Conservation (phyloP, 1,140 invertebrate species). For the Trachymyrmex septentrionalis region DNA sequence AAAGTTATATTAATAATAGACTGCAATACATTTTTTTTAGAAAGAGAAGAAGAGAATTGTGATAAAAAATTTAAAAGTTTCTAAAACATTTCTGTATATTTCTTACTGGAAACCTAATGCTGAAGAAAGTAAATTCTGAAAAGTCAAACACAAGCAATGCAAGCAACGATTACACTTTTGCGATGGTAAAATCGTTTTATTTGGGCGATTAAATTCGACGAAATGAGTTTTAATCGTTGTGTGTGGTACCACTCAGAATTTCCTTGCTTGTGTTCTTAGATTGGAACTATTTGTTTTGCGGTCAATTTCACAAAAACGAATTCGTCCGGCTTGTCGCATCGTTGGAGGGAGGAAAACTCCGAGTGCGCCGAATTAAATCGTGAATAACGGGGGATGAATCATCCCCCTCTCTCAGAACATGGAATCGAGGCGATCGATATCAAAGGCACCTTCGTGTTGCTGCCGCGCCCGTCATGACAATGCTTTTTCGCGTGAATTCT, state of each 20-base stretch:
- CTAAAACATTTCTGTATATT: background rate
- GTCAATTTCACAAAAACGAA: background rate
- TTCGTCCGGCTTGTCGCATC: background rate
- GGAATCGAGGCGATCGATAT: conserved; percentile 74
- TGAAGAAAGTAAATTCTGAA: background rate
- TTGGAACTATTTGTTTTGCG: background rate
- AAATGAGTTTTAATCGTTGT: background rate
- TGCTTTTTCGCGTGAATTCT: conserved; percentile 21
- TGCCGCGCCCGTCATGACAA: background rate
- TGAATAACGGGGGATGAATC: conserved; percentile 74
- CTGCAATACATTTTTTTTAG: background rate
- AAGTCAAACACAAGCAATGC: background rate
- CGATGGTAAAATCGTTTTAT: conserved; percentile 26
- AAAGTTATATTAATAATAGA: background rate
- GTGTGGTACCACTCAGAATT: too few species aligned
- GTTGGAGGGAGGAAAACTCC: background rate
- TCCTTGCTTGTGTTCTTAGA: background rate
- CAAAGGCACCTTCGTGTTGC: conserved; percentile 7
- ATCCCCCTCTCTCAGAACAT: conserved; percentile 60
- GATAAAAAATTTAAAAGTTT: background rate
- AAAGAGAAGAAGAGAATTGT: background rate
- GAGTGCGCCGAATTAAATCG: conserved; percentile 22
- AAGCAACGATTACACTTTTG: background rate
- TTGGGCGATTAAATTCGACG: conserved; percentile 21
- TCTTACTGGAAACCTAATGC: background rate